A percentile compares a stretch with the other conserved stretches of the same genome.
Evolutionary conservation across 2,888 invertebrate species (phyloP).

Genomic region (Eucera pruinosa): DNA sequence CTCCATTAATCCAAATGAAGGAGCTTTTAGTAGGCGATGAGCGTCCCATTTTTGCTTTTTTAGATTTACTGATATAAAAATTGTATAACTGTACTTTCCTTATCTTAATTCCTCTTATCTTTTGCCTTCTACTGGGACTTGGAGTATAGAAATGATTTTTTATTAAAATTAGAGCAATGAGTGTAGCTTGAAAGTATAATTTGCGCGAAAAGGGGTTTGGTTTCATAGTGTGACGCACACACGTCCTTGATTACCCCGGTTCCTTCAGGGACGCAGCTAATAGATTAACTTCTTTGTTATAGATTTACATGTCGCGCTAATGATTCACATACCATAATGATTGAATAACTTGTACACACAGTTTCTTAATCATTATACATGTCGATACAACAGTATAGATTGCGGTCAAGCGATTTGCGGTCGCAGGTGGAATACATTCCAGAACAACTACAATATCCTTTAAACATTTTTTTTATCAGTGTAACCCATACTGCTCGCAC

Average conservation of each 20-base stretch:
- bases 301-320: conserved; percentile 44
- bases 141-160: background rate
- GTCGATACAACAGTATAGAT: conserved; percentile 30
- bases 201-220: conserved; percentile 3
- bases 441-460: conserved; percentile 41
- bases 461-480: background rate
- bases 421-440: conserved; percentile 47
- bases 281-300: conserved; percentile 54
- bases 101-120: no score
- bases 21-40: no score
- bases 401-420: conserved; percentile 52
- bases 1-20: no score
- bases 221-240: conserved; percentile 5
- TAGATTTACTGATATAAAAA: no score
- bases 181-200: background rate
- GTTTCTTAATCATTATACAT: conserved; percentile 47
- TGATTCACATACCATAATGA: conserved; percentile 46
- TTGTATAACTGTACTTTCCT: no score
- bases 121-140: background rate
- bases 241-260: conserved; percentile 19
- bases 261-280: conserved; percentile 3
- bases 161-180: background rate
- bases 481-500: background rate
- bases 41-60: no score
- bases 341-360: conserved; percentile 41